Percentiles rank a stretch among this genome's conserved stretches.
phyloP scores from a whole-genome alignment of 2,797 vertebrate species.

The Lepus townsendii region DNA sequence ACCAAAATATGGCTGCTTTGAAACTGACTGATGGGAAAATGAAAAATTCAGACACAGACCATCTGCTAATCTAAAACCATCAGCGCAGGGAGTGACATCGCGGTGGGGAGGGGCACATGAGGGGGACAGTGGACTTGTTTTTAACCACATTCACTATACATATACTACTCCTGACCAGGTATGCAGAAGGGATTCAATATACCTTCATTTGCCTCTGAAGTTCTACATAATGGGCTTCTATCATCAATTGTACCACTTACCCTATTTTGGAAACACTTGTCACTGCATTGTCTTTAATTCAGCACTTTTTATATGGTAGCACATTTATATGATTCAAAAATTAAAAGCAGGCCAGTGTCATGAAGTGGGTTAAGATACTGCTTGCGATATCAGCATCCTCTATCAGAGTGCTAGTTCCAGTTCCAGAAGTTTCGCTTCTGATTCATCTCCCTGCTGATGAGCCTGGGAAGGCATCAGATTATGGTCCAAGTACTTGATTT shows the following conservation, averaged over 20 bases:
- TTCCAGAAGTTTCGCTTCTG: no score
- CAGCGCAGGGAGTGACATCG: not conserved
- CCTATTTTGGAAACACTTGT: constrained; percentile 2
- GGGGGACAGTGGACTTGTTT: not conserved
- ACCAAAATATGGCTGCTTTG: not conserved
- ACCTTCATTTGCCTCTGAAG: not conserved
- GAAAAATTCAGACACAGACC: not conserved
- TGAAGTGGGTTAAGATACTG: no score
- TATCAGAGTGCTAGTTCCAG: no score
- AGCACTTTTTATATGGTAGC: not conserved
- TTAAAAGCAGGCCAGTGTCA: not conserved
- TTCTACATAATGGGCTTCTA: not conserved
- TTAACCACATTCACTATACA: not conserved
- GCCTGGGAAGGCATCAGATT: no score
- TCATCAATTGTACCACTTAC: not conserved
- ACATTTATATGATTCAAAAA: not conserved
- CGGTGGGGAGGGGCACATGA: no score
- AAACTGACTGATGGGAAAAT: not conserved
- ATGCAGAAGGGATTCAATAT: not conserved
- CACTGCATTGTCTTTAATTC: not conserved
- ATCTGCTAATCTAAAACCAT: not conserved
- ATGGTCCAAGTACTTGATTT: no score
- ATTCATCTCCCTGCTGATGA: no score
- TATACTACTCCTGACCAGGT: no score
- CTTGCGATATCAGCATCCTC: no score